Base-by-base conservation (phyloP, 2,797 vertebrate genomes). In the Chromis chromis region DNA sequence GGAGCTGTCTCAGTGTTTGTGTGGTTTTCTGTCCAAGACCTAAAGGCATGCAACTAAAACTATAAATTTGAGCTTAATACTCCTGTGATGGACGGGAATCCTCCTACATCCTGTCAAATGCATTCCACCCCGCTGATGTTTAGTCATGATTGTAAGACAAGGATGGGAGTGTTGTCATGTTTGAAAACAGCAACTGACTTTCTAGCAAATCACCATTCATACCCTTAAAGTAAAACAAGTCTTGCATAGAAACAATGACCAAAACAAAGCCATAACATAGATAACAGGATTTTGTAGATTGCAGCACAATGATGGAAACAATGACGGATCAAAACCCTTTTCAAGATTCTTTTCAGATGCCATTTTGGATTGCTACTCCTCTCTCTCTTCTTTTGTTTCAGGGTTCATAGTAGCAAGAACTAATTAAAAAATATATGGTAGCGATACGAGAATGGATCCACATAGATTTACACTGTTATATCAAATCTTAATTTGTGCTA, bases 151-250 rank as follows among this genome's bases (percentile, higher is more conserved):
- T 60, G 24, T 8, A 22, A 3, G 3, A 59, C 16, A 17, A 65
- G 56, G 28, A 44, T 1, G 3, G n/a, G 11, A 24, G 33, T 22
- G 13, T 46, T 27, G 25, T 27, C 6, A 54, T 13, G 21, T 62
- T 58, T 60, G 17, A 63, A 67, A 27, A 44, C 1, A 33, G 65
- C 21, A 52, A 19, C 19, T 24, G 14, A 67, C 49, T 58, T 16
- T 71, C 16, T 42, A 46, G 44, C 6, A 50, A 36, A 27, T 6
- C 11, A 7, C 14, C 3, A 0, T 74, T 48, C n/a, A 74, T 62
- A 42, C 52, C 50, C 1, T 65, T 12, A 65, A 71, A 31, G 59
- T 65, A 40, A 68, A 65, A 68, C 27, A 14, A 52, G 16, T 48
- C n/a, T 22, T 12, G 40, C 3, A 44, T 22, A 54, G 19, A 74